Conservation (phyloP, 2,113 vertebrate genomes). For the Prochilodus magdalenae region DNA sequence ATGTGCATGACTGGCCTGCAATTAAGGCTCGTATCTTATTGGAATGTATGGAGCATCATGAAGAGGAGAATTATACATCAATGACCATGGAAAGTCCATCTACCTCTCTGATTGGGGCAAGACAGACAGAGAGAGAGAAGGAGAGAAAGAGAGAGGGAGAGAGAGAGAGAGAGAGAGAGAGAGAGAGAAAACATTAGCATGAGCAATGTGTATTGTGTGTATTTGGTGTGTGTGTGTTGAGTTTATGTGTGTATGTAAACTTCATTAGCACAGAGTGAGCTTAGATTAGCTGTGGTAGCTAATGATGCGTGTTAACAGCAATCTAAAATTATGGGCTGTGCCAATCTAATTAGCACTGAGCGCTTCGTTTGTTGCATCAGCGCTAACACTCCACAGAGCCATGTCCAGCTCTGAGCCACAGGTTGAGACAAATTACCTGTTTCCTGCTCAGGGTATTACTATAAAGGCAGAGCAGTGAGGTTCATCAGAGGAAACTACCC, state of each 20-base stretch:
- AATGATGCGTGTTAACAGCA: conserved; percentile 66
- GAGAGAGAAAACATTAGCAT: not conserved
- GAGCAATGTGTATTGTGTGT: not conserved
- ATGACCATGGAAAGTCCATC: too few species aligned
- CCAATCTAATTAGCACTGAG: conserved; percentile 34
- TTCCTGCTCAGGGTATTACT: not conserved
- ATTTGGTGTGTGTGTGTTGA: not conserved
- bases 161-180: not conserved
- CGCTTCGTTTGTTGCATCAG: conserved; percentile 24
- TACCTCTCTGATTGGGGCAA: too few species aligned
- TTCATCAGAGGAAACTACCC: not conserved
- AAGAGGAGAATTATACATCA: too few species aligned
- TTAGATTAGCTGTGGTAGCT: conserved; percentile 52
- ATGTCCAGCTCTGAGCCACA: not conserved
- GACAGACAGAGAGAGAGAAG: too few species aligned
- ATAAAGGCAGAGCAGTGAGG: not conserved
- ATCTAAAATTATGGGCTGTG: conserved; percentile 61
- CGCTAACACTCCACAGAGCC: conserved; percentile 17
- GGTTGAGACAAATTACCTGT: not conserved
- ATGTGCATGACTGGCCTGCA: too few species aligned
- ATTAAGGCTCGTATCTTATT: too few species aligned
- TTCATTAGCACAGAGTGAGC: conserved; percentile 50
- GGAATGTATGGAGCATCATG: too few species aligned
- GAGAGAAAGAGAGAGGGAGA: too few species aligned
- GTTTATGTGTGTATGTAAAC: conserved; percentile 8